phyloP scores from a whole-genome alignment of 2,113 vertebrate genomes.

The Onychostoma macrolepis region DNA sequence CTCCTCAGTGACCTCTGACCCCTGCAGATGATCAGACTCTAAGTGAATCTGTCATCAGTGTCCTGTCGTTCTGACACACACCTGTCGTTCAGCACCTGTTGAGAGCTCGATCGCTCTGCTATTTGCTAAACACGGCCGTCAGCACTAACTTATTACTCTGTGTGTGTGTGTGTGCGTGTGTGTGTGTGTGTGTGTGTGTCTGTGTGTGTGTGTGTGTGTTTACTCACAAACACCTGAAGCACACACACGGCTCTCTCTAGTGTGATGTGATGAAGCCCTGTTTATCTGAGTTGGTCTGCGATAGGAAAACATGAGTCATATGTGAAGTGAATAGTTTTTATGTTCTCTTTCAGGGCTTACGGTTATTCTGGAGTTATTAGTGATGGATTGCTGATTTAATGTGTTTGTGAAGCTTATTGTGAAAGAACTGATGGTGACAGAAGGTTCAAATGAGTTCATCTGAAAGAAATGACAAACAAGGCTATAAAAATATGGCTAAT shows the following conservation, averaged over 20 bases:
- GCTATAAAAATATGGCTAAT: neutral
- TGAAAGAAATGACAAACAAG: neutral
- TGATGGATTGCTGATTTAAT: neutral
- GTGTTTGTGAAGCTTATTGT: too few relatives aligned
- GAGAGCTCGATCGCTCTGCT: neutral
- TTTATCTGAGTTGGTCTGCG: neutral
- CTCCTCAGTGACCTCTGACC: neutral
- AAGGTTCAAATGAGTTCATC: neutral
- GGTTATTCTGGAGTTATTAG: neutral
- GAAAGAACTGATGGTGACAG: neutral
- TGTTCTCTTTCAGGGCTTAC: neutral
- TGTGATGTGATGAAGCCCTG: neutral
- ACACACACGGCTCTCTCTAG: neutral
- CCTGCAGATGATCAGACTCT: neutral
- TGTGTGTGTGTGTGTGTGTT: neutral
- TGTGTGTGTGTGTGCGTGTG: neutral
- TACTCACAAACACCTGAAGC: neutral
- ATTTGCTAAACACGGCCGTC: conserved; percentile 3
- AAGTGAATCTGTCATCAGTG: neutral
- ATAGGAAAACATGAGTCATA: neutral
- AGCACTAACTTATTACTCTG: neutral
- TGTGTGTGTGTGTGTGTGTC: too few relatives aligned
- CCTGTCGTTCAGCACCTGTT: conserved; percentile 41
- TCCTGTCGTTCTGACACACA: neutral
- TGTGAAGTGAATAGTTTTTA: neutral